Conservation (phyloP, 2,888 invertebrate genomes). For the Bruchidius siliquastri region DNA sequence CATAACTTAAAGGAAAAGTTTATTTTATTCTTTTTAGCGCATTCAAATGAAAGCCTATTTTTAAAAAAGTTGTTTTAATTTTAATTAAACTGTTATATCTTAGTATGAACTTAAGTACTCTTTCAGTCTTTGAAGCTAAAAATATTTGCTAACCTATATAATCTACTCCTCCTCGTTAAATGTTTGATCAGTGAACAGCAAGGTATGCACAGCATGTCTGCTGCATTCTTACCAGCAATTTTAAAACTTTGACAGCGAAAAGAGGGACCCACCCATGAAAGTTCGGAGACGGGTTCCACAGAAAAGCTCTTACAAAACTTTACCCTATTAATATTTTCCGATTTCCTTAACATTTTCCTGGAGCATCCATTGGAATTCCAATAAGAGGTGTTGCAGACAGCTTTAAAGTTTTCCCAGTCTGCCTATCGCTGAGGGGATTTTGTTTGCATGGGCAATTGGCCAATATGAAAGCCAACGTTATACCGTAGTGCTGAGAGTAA, state of each 20-base stretch:
- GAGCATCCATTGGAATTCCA: background rate
- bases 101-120: too few relatives aligned
- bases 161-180: too few relatives aligned
- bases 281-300: background rate
- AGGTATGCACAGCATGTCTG: background rate
- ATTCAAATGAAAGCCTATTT: too few relatives aligned
- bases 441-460: background rate
- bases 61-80: too few relatives aligned
- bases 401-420: background rate
- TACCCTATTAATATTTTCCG: background rate
- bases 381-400: background rate
- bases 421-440: background rate
- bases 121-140: too few relatives aligned
- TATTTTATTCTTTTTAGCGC: too few relatives aligned
- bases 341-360: background rate
- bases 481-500: background rate
- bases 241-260: background rate
- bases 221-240: background rate
- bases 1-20: too few relatives aligned
- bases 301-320: background rate
- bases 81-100: too few relatives aligned
- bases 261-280: background rate
- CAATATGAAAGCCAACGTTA: background rate
- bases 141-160: too few relatives aligned
- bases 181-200: background rate